Evolutionary conservation across 92 coral and sea anemone species (phyloP).

Genomic region (Phymanthus crucifer): DNA sequence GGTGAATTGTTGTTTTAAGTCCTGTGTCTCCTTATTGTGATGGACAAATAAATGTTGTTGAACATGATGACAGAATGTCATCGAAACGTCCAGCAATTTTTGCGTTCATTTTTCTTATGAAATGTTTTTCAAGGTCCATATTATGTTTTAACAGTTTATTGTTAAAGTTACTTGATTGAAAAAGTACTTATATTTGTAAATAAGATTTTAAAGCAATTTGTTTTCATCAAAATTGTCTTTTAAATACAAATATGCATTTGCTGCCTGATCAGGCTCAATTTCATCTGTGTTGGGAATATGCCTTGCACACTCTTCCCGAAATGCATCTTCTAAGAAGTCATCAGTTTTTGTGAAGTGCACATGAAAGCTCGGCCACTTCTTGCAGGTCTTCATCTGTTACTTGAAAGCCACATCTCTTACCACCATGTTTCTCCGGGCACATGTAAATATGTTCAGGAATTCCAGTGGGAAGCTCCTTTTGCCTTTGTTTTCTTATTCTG

Average conservation of each 20-base stretch:
- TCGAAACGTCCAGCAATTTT: too few species aligned
- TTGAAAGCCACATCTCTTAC: constrained; percentile 59
- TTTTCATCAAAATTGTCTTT: constrained; percentile 45
- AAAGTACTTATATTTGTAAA: not conserved
- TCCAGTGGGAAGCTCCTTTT: constrained; percentile 67
- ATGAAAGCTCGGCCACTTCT: constrained; percentile 64
- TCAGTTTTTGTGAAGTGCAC: constrained; percentile 54
- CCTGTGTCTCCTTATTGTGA: too few species aligned
- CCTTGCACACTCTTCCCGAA: constrained; percentile 56
- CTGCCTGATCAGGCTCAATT: constrained; percentile 60
- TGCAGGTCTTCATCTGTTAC: constrained; percentile 63
- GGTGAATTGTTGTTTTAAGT: too few species aligned
- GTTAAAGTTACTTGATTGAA: too few species aligned
- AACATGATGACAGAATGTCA: too few species aligned
- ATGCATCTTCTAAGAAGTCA: constrained; percentile 46
- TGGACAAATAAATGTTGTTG: too few species aligned
- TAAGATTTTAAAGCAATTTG: not conserved
- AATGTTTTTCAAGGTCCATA: too few species aligned
- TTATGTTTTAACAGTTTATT: too few species aligned
- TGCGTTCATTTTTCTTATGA: too few species aligned
- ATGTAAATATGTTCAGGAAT: constrained; percentile 73
- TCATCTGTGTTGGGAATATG: constrained; percentile 59
- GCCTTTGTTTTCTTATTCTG: constrained; percentile 53
- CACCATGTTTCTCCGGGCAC: constrained; percentile 62
- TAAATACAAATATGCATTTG: constrained; percentile 61